Evolutionary conservation across 2,113 vertebrate genomes (phyloP).

Genomic region (Herpailurus yagouaroundi): DNA sequence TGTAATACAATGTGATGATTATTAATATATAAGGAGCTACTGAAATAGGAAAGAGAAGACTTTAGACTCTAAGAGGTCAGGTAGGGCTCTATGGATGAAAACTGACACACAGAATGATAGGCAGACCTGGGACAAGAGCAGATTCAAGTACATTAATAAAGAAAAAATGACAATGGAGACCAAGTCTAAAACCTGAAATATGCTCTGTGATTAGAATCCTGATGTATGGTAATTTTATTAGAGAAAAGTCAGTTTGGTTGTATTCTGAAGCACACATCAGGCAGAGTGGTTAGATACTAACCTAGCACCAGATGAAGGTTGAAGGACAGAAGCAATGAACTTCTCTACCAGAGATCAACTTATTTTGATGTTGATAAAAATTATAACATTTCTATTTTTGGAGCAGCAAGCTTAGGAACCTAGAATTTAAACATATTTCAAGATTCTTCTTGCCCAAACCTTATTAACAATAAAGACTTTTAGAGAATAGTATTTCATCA

Average conservation of each 20-base stretch:
- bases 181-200: not conserved
- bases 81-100: not conserved
- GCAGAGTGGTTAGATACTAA: not conserved
- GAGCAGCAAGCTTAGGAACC: not conserved
- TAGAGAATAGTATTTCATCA: constrained; percentile 10
- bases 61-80: not conserved
- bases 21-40: not conserved
- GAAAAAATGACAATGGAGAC: not conserved
- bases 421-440: not conserved
- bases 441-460: not conserved
- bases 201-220: not conserved
- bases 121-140: not conserved
- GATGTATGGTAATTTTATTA: not conserved
- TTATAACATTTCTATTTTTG: not conserved
- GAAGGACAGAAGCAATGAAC: not conserved
- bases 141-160: not conserved
- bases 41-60: not conserved
- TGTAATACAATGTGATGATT: not conserved
- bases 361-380: not conserved
- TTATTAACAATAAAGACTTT: not conserved
- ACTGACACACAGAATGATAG: not conserved
- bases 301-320: not conserved
- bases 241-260: not conserved
- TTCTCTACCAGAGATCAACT: not conserved
- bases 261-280: not conserved